Conservation (phyloP, 1,140 invertebrate genomes). For the Octopus sinensis region DNA sequence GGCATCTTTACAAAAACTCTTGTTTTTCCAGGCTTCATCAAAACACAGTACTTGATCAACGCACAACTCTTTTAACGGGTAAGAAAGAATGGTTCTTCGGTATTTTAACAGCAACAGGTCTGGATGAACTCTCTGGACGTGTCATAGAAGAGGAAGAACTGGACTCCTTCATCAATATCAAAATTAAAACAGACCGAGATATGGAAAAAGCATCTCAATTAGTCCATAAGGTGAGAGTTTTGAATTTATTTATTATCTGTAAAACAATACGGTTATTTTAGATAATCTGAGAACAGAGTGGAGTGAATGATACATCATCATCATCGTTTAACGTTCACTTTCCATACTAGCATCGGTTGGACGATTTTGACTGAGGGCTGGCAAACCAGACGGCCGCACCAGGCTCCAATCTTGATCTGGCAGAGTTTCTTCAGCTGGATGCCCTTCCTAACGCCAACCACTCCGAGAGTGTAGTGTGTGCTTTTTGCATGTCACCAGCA, state of each 20-base stretch:
- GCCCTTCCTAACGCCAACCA: too few relatives aligned
- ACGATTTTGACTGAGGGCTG: too few relatives aligned
- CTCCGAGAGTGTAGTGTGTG: too few relatives aligned
- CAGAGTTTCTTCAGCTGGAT: too few relatives aligned
- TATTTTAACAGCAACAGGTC: not conserved
- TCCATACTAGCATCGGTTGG: not conserved
- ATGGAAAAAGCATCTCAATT: not conserved
- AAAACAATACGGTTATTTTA: too few relatives aligned
- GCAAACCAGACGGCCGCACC: too few relatives aligned
- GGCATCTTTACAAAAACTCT: too few relatives aligned
- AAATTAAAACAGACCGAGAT: not conserved
- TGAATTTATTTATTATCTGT: not conserved
- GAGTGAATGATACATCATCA: not conserved
- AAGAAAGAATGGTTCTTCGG: constrained; percentile 9
- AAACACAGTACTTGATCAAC: not conserved
- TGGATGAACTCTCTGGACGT: not conserved
- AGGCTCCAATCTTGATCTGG: too few relatives aligned
- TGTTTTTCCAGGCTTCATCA: not conserved
- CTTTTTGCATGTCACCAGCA: too few relatives aligned
- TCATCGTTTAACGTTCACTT: not conserved
- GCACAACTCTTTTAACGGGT: not conserved
- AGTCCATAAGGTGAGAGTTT: not conserved
- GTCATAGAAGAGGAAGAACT: not conserved
- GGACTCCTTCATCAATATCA: not conserved
- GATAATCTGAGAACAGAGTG: too few relatives aligned